Percentiles rank a stretch among this genome's conserved stretches.
Evolutionary conservation across 2,113 vertebrate species (phyloP).

Genomic region (Nothobranchius furzeri): DNA sequence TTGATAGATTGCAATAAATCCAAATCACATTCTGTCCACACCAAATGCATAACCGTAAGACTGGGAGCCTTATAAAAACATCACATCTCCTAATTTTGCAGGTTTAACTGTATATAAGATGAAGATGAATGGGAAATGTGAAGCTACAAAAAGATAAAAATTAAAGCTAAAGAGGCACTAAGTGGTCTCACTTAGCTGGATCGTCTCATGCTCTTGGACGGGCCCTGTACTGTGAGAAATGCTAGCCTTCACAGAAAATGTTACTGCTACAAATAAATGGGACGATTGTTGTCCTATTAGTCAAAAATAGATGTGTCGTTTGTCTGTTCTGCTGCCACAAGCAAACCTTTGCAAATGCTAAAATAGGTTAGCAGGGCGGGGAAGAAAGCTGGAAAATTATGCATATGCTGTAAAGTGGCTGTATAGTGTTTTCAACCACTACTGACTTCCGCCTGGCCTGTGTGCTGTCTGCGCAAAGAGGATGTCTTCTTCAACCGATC

Average conservation of each 20-base stretch:
- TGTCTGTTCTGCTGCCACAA: slow-evolving; percentile 71
- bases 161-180: slow-evolving; percentile 4
- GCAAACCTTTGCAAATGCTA: slow-evolving; percentile 60
- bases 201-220: slow-evolving; percentile 25
- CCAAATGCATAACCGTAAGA: slow-evolving; percentile 29
- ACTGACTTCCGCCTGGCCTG: slow-evolving; percentile 53
- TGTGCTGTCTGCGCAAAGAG: slow-evolving; percentile 17
- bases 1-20: slow-evolving; percentile 60
- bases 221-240: slow-evolving; percentile 37
- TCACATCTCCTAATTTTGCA: slow-evolving; percentile 1
- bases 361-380: slow-evolving; percentile 77
- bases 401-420: slow-evolving; percentile 44
- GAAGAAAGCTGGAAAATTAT: slow-evolving; percentile 68
- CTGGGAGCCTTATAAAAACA: slow-evolving; percentile 2
- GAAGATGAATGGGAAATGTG: background rate
- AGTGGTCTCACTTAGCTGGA: background rate
- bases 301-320: slow-evolving; percentile 72
- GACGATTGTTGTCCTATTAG: slow-evolving; percentile 73
- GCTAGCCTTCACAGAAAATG: slow-evolving; percentile 61
- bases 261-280: slow-evolving; percentile 68
- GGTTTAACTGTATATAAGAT: background rate
- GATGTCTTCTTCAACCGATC: slow-evolving; percentile 32
- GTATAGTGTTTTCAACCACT: slow-evolving; percentile 54
- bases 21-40: slow-evolving; percentile 11
- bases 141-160: background rate